Base-by-base conservation (phyloP, 30 jellyfish, hydroid and myxozoan species). In the Aurelia coerulea region DNA sequence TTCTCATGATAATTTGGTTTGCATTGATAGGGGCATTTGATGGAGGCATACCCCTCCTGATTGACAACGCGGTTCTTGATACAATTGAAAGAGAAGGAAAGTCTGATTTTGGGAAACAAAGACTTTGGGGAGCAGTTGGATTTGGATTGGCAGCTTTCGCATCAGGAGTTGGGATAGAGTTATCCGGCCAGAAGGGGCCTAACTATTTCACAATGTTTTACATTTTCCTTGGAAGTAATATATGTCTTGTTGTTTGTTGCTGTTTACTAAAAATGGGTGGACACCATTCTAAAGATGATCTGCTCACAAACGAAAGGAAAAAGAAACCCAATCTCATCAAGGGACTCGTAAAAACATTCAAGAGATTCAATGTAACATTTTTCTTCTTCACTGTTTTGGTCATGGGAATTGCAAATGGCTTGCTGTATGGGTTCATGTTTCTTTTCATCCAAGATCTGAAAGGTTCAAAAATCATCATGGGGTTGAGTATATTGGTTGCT, bases 121-220 rank as follows among this genome's bases (percentile, higher is more conserved):
- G 98, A 51, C 68, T 91, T 2, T 86, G 89, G 84, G 98, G 96
- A n/a, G 90, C 98, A 58, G 88, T 91, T 65, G 98, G 98, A 5
- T 85, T 79, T 65, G 96, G 96, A 12, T 63, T 91, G 70, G 84
- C 94, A 10, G 88, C 96, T 0, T 71, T 86, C n/a, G 89, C 87
- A 7, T 74, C 96, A 46, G 96, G 96, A 10, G 83, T 91, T 11
- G 92, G 90, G 5, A 62, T 85, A 16, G 88, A 85, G 32, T 83
- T 70, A 10, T 67, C 80, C 42, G 94, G 88, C 15, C 39, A 37
- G 18, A 60, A 74, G 34, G 83, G 78, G 37, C 96, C 91, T n/a
- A 79, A 78, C 64, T 80, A 80, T 29, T 68, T 59, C 54, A 88
- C 86, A 16, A 72, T 73, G 87, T 88, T 80, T 65, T 88, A 78